Evolutionary conservation across 2,888 invertebrate genomes (phyloP).

Genomic region (Acronicta leporina): DNA sequence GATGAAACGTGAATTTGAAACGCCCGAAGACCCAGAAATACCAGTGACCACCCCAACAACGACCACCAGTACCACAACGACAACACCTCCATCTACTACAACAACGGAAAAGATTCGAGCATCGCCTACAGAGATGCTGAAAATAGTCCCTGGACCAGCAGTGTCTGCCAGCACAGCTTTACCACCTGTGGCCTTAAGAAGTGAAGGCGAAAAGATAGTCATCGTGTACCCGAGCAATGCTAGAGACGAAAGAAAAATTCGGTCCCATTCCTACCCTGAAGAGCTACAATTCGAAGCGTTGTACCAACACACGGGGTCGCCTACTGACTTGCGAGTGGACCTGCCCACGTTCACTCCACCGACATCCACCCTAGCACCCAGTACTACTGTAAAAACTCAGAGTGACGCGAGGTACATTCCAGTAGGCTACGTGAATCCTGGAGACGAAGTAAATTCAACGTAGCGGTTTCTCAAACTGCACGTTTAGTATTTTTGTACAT

Average conservation of each 20-base stretch:
- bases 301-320: conserved; percentile 81
- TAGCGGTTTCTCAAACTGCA: conserved; percentile 44
- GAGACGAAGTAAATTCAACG: conserved; percentile 57
- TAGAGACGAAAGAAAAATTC: conserved; percentile 84
- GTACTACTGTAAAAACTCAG: conserved; percentile 57
- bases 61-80: conserved; percentile 67
- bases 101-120: conserved; percentile 72
- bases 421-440: conserved; percentile 65
- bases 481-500: conserved; percentile 49
- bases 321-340: conserved; percentile 84
- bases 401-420: conserved; percentile 74
- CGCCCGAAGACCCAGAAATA: conserved; percentile 81
- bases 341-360: conserved; percentile 89
- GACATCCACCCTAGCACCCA: conserved; percentile 59
- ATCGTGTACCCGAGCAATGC: conserved; percentile 87
- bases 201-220: conserved; percentile 82
- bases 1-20: conserved; percentile 76
- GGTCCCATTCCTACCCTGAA: conserved; percentile 85
- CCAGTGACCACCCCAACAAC: conserved; percentile 70
- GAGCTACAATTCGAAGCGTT: conserved; percentile 86
- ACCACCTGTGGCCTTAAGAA: conserved; percentile 81
- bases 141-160: conserved; percentile 76
- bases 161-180: conserved; percentile 80
- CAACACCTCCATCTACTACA: conserved; percentile 64
- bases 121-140: conserved; percentile 79